Base-by-base conservation (phyloP, 2,113 vertebrate species). In the Mormyrus iriodes region DNA sequence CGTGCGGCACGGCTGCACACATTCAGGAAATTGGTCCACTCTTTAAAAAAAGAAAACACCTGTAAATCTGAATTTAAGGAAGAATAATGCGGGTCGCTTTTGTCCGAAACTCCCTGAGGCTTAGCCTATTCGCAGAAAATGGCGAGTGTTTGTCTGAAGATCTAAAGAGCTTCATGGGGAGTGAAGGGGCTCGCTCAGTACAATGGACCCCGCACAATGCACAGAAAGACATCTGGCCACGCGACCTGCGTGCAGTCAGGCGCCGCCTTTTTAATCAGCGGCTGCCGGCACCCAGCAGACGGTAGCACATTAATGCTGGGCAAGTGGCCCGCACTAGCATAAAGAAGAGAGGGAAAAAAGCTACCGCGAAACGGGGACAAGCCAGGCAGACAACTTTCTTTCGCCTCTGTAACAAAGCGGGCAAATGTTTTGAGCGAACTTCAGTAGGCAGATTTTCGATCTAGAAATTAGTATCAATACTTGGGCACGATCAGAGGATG, bases 191-290 rank as follows among this genome's bases (percentile, higher is more conserved):
- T 87, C 44, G 82, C 39, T 48, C 7, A 4, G 44, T 39, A 46
- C 82, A 84, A 84, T 84, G 44, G 5, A 52, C 31, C 13, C 10
- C n/a, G 27, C 46, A 88, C 51, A 88, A 83, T 61, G 85, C 51
- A 21, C 85, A 84, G 87, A 61, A 42, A 69, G 89, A 91, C 91
- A 90, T 90, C 86, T 89, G 89, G 91, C 83, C 91, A 90, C 90
- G 91, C 88, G 90, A 89, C 90, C 65, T 52, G 65, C 90, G 83
- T 58, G 90, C 88, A 83, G 51, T 53, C 88, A 69, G 73, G 61
- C 86, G 27, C 85, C 58, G 82, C 15, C 39, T 87, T 51, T 82
- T 17, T 12, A 49, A 89, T 44, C 35, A 58, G 31, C 79, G 49
- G 35, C 35, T 82, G 73, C 21, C 76, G 49, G 49, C 35, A 52